Evolutionary conservation across 2,888 invertebrate genomes (phyloP).

Genomic region (Choristoneura rosaceana): DNA sequence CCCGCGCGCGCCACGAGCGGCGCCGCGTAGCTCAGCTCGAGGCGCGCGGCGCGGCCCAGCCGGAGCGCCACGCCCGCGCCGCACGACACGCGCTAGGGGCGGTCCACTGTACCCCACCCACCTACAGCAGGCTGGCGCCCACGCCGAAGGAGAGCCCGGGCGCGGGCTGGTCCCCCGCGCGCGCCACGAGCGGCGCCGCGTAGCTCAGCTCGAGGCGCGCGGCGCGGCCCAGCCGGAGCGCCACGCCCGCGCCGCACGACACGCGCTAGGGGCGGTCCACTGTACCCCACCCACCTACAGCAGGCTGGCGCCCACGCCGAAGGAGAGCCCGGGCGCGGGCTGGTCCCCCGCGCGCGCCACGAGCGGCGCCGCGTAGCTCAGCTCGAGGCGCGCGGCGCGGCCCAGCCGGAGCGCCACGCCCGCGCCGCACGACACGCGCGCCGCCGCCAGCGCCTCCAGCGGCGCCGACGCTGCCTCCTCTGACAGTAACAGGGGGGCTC

Average conservation of each 20-base stretch:
- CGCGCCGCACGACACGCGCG: constrained; percentile 91
- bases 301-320: constrained; percentile 94
- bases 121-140: constrained; percentile 91
- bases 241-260: too few species aligned
- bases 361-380: constrained; percentile 96
- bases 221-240: constrained; percentile 45
- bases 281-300: constrained; percentile 74
- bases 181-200: constrained; percentile 90
- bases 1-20: constrained; percentile 88
- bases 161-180: constrained; percentile 87
- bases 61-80: too few species aligned
- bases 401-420: constrained; percentile 94
- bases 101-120: neutral
- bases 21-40: constrained; percentile 94
- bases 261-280: constrained; percentile 76
- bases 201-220: constrained; percentile 94
- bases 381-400: constrained; percentile 94
- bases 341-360: constrained; percentile 87
- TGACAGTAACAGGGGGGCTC: too few species aligned
- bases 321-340: constrained; percentile 90
- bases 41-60: too few species aligned
- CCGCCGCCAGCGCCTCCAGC: constrained; percentile 74
- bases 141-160: constrained; percentile 94
- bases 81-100: too few species aligned
- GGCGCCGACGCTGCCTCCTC: constrained; percentile 69